These are phyloP conservation scores for Dreissena rostriformis DNA, from an alignment of 1,140 invertebrate species.

Conservation along the genomic window DNA sequence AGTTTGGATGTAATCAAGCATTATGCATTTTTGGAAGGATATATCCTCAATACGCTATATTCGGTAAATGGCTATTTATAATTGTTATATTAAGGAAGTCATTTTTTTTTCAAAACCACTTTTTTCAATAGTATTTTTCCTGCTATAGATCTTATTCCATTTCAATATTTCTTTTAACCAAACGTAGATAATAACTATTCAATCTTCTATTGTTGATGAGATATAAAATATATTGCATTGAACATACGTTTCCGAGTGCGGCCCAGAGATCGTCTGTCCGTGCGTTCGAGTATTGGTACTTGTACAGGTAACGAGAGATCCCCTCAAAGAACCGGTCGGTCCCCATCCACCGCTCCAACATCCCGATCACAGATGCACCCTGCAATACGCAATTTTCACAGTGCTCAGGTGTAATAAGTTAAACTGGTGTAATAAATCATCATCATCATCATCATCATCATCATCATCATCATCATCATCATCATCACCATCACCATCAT, in stretches of 20 bases:
- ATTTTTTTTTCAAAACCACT: too few species aligned
- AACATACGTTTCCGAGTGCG: slow-evolving; percentile 81
- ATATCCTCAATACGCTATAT: too few species aligned
- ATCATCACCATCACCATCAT: too few species aligned
- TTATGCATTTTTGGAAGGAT: too few species aligned
- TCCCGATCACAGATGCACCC: slow-evolving; percentile 91
- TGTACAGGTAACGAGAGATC: slow-evolving; percentile 80
- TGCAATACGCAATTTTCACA: slow-evolving; percentile 44
- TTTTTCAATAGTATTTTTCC: too few species aligned
- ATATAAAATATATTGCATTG: slow-evolving; percentile 8
- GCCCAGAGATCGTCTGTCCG: slow-evolving; percentile 75
- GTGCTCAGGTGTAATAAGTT: too few species aligned
- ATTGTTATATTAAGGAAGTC: too few species aligned
- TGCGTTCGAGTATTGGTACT: slow-evolving; percentile 71
- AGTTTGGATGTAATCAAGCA: too few species aligned
- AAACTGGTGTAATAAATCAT: too few species aligned
- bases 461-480: too few species aligned
- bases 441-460: too few species aligned
- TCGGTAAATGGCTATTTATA: too few species aligned
- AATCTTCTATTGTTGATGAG: neutral
- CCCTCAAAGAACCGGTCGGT: slow-evolving; percentile 71
- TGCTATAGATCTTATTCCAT: neutral
- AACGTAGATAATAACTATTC: neutral
- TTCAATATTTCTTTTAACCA: neutral
- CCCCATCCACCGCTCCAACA: slow-evolving; percentile 75